Percentiles rank a stretch among this genome's conserved stretches.
Evolutionary conservation across 2,888 invertebrate species (phyloP).

Genomic region (Pristionchus exspectatus): DNA sequence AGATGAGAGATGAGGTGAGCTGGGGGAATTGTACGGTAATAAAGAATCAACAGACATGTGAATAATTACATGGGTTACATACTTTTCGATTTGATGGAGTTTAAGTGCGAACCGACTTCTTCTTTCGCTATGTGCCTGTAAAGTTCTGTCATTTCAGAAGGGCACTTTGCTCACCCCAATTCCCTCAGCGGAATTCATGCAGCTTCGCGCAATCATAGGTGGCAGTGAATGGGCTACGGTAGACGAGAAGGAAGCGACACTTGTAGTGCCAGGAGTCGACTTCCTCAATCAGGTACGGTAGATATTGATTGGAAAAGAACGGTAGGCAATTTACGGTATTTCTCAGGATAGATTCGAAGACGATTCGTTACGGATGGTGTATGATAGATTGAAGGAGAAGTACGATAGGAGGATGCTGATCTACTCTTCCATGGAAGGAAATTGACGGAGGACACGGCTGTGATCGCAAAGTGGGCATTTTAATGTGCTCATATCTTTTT

Average conservation of each 20-base stretch:
- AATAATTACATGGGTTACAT: too few relatives aligned
- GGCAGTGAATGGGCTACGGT: conserved; percentile 40
- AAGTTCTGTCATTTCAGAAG: background rate
- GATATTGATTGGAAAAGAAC: background rate
- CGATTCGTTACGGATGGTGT: conserved; percentile 14
- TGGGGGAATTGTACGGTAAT: background rate
- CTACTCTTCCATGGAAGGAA: conserved; percentile 50
- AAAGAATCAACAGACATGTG: too few relatives aligned
- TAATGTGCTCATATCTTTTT: background rate
- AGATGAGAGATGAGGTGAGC: conserved; percentile 41
- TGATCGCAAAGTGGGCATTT: conserved; percentile 9
- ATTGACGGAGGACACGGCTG: conserved; percentile 19
- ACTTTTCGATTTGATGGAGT: too few relatives aligned
- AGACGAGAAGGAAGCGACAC: conserved; percentile 35
- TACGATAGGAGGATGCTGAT: conserved; percentile 26
- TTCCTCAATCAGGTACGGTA: conserved; percentile 52
- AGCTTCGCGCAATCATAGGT: background rate
- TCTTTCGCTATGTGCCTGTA: too few relatives aligned
- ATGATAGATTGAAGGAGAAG: conserved; percentile 46
- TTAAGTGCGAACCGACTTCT: too few relatives aligned
- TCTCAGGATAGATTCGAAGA: conserved; percentile 4
- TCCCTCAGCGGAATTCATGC: conserved; percentile 47
- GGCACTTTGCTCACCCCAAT: conserved; percentile 30
- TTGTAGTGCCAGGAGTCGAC: conserved; percentile 51
- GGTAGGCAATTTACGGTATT: background rate